Evolutionary conservation across 2,797 vertebrate genomes (phyloP).

Genomic region (Hephaestus fuliginosus): DNA sequence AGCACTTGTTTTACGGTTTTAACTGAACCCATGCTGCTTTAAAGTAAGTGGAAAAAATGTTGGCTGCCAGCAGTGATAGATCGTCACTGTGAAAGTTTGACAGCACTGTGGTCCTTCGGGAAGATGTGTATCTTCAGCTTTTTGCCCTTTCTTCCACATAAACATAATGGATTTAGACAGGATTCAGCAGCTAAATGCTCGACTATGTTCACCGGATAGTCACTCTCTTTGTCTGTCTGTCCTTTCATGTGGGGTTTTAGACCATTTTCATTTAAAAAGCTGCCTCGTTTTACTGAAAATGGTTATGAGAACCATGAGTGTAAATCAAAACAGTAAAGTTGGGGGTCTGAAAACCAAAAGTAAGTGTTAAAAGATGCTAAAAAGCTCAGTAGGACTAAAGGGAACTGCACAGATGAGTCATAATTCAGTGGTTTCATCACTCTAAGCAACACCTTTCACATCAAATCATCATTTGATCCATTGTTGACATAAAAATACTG

Average conservation of each 20-base stretch:
- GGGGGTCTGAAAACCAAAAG: background rate
- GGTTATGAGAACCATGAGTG: background rate
- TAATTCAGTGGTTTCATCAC: background rate
- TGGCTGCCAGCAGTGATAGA: constrained; percentile 11
- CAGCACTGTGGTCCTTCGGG: constrained; percentile 5
- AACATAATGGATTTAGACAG: background rate
- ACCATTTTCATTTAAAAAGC: background rate
- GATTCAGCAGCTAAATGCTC: background rate
- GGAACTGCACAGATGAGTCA: background rate
- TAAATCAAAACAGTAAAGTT: background rate
- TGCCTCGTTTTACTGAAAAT: background rate
- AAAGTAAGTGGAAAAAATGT: constrained; percentile 11
- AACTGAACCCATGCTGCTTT: background rate
- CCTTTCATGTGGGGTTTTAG: too few relatives aligned
- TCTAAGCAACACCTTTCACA: background rate
- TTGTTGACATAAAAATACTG: background rate
- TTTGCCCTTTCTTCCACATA: constrained; percentile 1
- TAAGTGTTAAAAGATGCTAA: background rate
- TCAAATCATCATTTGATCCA: background rate
- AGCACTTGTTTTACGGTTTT: constrained; percentile 9
- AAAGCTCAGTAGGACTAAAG: background rate
- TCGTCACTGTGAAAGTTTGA: background rate
- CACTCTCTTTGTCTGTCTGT: background rate
- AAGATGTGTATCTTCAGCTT: background rate
- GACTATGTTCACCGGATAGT: background rate